Evolutionary conservation across 2,797 vertebrate genomes (phyloP), one percentile per base, ranked within the genome.

Genomic region (Spea hammondii): DNA sequence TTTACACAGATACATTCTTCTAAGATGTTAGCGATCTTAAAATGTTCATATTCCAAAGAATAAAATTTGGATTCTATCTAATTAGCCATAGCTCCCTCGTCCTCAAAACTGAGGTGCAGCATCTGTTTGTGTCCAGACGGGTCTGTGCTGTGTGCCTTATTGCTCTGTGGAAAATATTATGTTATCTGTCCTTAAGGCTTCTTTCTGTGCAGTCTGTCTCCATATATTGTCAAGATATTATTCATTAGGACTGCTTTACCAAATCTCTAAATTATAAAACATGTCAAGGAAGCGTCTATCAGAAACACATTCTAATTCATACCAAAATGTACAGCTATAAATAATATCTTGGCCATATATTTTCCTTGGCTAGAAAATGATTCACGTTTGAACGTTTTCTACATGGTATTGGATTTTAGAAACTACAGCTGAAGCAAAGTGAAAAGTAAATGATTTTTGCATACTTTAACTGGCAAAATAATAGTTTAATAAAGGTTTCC

Each of bases 101-200:
- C 78, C 75, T 48, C 70, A 66, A 77, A 59, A 82, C 64, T 71
- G 11, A 79, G 60, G 72, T 75, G 78, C 72, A 73, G 73, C 79
- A 77, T 82, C 79, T 82, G 79, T 82, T 79, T 77, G 75, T 82
- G 70, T 82, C 75, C 75, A 73, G 75, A 82, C 77, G 79, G 79
- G 74, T 82, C 74, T 77, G 72, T 77, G 68, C 75, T 77, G 75
- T 82, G 75, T 82, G 79, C 79, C 79, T 82, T 82, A 82, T 82
- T 82, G 79, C 79, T 82, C 79, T 82, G 79, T 82, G 79, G 48
- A 82, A 81, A 82, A 82, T 77, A 82, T 65, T 74, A 17, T 76
- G 79, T 77, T 82, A 72, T 70, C 53, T 46, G 75, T 82, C 62
- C 59, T 68, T 49, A 81, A 73, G 65, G 75, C 70, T 77, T 49